Evolutionary conservation across 2,888 invertebrate genomes (phyloP).

Genomic region (Cistogaster globosa): DNA sequence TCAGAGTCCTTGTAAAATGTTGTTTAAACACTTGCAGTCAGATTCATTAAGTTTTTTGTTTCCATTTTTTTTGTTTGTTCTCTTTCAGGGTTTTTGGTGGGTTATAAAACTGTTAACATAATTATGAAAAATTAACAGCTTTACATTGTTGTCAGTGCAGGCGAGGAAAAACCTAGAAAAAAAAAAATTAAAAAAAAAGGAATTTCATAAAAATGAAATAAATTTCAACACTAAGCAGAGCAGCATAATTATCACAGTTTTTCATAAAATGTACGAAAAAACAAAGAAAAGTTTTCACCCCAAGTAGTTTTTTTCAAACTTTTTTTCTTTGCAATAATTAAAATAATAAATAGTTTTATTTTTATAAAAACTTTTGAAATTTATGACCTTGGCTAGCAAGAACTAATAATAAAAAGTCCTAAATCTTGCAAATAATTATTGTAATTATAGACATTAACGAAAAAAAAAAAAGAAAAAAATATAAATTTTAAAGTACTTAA

Average conservation of each 20-base stretch:
- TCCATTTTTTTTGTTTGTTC: background rate
- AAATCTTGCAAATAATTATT: conserved; percentile 62
- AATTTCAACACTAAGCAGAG: conserved; percentile 67
- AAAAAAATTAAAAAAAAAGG: conserved; percentile 6
- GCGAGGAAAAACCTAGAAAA: conserved; percentile 25
- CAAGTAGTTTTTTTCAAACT: background rate
- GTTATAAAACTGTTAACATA: conserved; percentile 69
- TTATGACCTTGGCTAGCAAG: conserved; percentile 23
- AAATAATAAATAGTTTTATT: conserved; percentile 27
- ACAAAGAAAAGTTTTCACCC: conserved; percentile 24
- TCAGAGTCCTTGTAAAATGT: conserved; percentile 57
- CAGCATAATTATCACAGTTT: conserved; percentile 69
- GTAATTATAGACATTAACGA: conserved; percentile 38
- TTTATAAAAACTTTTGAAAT: conserved; percentile 16
- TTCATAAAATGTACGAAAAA: conserved; percentile 41
- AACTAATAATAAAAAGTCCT: background rate
- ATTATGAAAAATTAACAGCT: conserved; percentile 72
- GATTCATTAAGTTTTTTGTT: conserved; percentile 40
- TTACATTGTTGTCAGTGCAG: conserved; percentile 54
- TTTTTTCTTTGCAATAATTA: conserved; percentile 11
- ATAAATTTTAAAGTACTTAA: background rate
- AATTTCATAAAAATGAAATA: conserved; percentile 53
- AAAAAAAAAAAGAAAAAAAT: background rate
- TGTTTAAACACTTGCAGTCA: conserved; percentile 30
- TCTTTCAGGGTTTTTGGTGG: conserved; percentile 19